Evolutionary conservation across 2,113 vertebrate genomes (phyloP).

Genomic region (Beaufortia kweichowensis): DNA sequence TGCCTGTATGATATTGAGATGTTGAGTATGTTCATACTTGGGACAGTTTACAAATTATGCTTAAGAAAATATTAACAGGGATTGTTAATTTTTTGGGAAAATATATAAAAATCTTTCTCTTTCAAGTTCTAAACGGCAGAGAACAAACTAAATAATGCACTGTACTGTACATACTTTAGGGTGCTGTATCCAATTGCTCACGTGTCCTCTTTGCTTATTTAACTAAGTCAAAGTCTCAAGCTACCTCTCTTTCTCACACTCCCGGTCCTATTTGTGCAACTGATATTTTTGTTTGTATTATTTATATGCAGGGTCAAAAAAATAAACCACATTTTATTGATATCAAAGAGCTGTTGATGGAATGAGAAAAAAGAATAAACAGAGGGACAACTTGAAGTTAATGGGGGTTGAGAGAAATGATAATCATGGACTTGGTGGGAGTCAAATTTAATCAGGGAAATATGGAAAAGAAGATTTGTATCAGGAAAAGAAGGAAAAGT

Average conservation of each 20-base stretch:
- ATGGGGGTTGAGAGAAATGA: slow-evolving; percentile 57
- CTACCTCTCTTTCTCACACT: slow-evolving; percentile 58
- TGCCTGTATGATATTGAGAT: too few species aligned
- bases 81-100: too few species aligned
- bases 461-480: slow-evolving; percentile 55
- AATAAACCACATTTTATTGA: slow-evolving; percentile 66
- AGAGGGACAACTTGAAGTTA: slow-evolving; percentile 45
- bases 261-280: slow-evolving; percentile 52
- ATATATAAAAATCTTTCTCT: too few species aligned
- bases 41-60: too few species aligned
- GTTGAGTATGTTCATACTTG: too few species aligned
- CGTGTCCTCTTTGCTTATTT: slow-evolving; percentile 13
- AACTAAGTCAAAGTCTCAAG: slow-evolving; percentile 44
- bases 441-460: slow-evolving; percentile 66
- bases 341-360: slow-evolving; percentile 38
- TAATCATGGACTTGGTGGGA: slow-evolving; percentile 56
- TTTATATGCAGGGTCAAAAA: slow-evolving; percentile 68
- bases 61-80: too few species aligned
- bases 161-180: not conserved
- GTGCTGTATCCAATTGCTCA: not conserved
- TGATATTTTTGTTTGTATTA: slow-evolving; percentile 54
- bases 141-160: too few species aligned
- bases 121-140: too few species aligned
- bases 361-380: slow-evolving; percentile 21
- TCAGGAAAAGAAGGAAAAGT: not conserved